Percentiles rank a stretch among this genome's conserved stretches.
Evolutionary conservation across 2,797 vertebrate species (phyloP).

Genomic region (Apogon talboti): DNA sequence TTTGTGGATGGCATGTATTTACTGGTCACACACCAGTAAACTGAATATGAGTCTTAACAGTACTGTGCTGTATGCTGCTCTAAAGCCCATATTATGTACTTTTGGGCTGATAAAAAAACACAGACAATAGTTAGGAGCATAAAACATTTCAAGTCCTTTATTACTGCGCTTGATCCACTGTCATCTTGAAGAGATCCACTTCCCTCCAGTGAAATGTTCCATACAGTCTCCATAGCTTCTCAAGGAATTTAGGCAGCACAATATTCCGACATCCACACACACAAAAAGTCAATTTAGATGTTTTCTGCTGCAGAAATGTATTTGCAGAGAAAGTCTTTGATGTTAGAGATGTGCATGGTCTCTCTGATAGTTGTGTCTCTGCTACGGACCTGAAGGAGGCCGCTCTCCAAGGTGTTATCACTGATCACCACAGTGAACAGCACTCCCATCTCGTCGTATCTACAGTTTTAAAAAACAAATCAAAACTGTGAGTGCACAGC

Average conservation of each 20-base stretch:
- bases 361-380: conserved; percentile 95
- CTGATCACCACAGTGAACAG: conserved; percentile 89
- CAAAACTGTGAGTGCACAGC: background rate
- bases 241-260: conserved; percentile 1
- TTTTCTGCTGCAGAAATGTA: conserved; percentile 88
- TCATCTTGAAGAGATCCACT: too few relatives aligned
- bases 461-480: conserved; percentile 54
- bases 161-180: too few relatives aligned
- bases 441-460: conserved; percentile 97
- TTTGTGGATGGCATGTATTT: too few relatives aligned
- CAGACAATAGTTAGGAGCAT: too few relatives aligned
- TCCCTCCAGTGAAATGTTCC: too few relatives aligned
- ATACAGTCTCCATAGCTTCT: too few relatives aligned
- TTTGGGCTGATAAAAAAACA: too few relatives aligned
- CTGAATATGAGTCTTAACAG: too few relatives aligned
- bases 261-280: background rate
- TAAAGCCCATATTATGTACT: too few relatives aligned
- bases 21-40: too few relatives aligned
- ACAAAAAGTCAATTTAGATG: conserved; percentile 59
- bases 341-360: conserved; percentile 93
- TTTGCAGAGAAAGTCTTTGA: conserved; percentile 88
- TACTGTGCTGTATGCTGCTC: too few relatives aligned
- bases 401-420: conserved; percentile 91
- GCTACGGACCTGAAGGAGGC: conserved; percentile 91
- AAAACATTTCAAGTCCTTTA: too few relatives aligned